Conservation (phyloP, 2,888 invertebrate genomes). For the Watsonalla binaria region DNA sequence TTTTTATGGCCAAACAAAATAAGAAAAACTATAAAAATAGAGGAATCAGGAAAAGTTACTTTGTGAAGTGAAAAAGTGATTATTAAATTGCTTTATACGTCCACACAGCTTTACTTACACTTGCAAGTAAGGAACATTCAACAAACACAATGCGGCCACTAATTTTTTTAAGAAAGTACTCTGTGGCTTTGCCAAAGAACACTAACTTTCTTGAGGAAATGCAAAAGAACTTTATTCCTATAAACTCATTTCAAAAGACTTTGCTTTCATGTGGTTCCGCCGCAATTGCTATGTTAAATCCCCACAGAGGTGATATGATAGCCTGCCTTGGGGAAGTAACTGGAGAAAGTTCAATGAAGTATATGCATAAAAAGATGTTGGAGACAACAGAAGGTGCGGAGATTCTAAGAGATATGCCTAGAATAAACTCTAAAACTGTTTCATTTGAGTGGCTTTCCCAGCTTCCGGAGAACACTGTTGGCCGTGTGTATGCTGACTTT, state of each 20-base stretch:
- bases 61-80: too few relatives aligned
- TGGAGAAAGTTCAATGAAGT: constrained; percentile 83
- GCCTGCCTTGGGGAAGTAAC: constrained; percentile 97
- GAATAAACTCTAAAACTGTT: constrained; percentile 91
- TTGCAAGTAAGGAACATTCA: too few relatives aligned
- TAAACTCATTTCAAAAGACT: constrained; percentile 85
- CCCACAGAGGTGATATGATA: constrained; percentile 92
- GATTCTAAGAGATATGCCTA: constrained; percentile 88
- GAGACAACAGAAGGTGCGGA: constrained; percentile 85
- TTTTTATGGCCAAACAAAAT: too few relatives aligned
- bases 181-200: constrained; percentile 23
- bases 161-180: constrained; percentile 27
- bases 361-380: constrained; percentile 87
- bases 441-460: constrained; percentile 83
- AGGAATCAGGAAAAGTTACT: too few relatives aligned
- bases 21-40: too few relatives aligned
- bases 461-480: constrained; percentile 90
- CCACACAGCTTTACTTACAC: too few relatives aligned
- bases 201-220: constrained; percentile 81
- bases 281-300: constrained; percentile 87
- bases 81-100: too few relatives aligned
- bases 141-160: constrained; percentile 27
- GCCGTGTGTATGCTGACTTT: constrained; percentile 91
- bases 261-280: constrained; percentile 93
- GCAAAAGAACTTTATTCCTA: constrained; percentile 80